Evolutionary conservation across 2,113 vertebrate species (phyloP), one percentile per base, ranked within the genome.

Genomic region (Gila orcuttii): DNA sequence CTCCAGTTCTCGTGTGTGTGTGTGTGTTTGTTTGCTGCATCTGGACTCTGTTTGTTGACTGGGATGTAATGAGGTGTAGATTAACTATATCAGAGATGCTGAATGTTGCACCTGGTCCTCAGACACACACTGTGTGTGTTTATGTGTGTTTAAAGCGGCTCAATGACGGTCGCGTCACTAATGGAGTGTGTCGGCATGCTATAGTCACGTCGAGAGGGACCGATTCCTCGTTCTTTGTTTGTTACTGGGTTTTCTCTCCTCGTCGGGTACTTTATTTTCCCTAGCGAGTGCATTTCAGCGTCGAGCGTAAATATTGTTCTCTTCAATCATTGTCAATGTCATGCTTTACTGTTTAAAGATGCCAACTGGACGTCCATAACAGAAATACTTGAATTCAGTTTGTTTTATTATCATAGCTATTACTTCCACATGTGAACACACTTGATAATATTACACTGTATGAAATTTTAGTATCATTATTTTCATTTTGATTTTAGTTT

Each of bases 321-420:
- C 76, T 90, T 92, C 90, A 91, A 87, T 86, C 84, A 87, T 78
- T 90, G 52, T 25, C 87, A 82, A 86, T 92, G 86, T 80, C 79
- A 57, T 91, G 69, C 57, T 66, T 79, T 89, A 66, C 88, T 57
- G 80, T 89, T 81, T 57, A 87, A 87, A 42, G 87, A 86, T 74
- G 86, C 78, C 85, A 90, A 85, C 83, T 64, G n/a, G 80, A 87
- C 88, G 82, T 89, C 86, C 86, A 85, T 52, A 75, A 87, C 80
- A 82, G 79, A 64, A 85, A 55, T 78, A 71, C 31, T 71, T 87
- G 17, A 68, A 66, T 31, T 6, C 15, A 45, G n/a, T 47, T 1
- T 3, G 19, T 45, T 66, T 66, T 66, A 47, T 81, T 15, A 19
- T 55, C 25, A 68, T 6, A 33, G 42, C 12, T 68, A 68, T 82